A percentile compares a stretch with the other conserved stretches of the same genome.
Evolutionary conservation across 2,797 vertebrate genomes (phyloP).

Genomic region (Hephaestus fuliginosus): DNA sequence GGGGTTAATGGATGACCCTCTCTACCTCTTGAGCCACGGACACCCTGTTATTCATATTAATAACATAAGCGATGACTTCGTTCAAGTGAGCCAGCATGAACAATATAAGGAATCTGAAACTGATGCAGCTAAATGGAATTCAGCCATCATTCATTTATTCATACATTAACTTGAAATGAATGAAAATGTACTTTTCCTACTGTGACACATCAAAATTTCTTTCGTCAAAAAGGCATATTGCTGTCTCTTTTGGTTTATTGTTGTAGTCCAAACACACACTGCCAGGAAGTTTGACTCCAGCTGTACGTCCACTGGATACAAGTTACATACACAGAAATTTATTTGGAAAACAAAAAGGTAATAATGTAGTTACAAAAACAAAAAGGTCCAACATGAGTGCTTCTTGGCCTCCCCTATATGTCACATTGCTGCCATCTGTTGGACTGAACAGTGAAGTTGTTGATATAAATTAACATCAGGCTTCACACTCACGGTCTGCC

Average conservation of each 20-base stretch:
- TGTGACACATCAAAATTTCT: neutral
- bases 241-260: no score
- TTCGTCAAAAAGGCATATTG: neutral
- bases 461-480: neutral
- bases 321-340: neutral
- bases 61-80: neutral
- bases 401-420: neutral
- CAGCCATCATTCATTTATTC: neutral
- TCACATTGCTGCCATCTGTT: conserved; percentile 2
- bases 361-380: neutral
- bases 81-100: neutral
- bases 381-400: neutral
- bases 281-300: neutral
- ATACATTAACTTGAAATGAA: no score
- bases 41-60: no score
- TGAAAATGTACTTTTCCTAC: neutral
- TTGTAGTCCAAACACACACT: no score
- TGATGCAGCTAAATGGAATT: neutral
- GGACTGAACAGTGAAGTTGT: neutral
- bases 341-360: neutral
- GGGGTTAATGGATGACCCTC: no score
- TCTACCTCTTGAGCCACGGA: no score
- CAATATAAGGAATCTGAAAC: neutral
- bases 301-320: neutral
- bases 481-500: neutral